Evolutionary conservation across 64 coral and sea anemone species (phyloP), one percentile per base, ranked within the genome.

Genomic region (Stichodactyla helianthus): DNA sequence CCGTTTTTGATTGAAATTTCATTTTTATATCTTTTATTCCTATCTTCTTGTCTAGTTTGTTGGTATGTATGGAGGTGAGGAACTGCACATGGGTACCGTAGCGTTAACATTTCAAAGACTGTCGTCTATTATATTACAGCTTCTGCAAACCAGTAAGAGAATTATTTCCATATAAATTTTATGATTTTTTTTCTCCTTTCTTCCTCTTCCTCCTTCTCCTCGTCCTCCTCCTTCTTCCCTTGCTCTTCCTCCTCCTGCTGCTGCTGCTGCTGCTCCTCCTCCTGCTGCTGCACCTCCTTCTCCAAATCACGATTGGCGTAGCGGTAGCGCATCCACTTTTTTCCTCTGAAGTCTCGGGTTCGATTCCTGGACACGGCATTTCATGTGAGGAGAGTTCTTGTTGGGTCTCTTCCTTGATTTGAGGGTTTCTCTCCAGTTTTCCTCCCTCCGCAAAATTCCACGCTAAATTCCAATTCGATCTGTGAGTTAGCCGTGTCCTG

Each of bases 11-110:
- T 63, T 63, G 60, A 18, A 2, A 4, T 63, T 62, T 65, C 56
- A 59, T 59, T 65, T 18, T 65, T 65, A 13, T 31, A 20, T 20
- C 5, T 58, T 10, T 18, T 68, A 23, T 31, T 55, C 44, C n/a
- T 19, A 55, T 18, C 2, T 74, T 74, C 25, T 6, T 74, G 10
- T 74, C 15, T 74, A 95, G 94, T 90, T 95, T 10, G 88, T 92
- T n/a, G 90, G 94, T 1, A 95, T 95, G 94, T 95, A 95, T 25
- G 91, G 87, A 16, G 85, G 88, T 15, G 84, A 89, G 68, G 82
- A 86, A 11, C 53, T 26, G 16, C 94, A 95, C 82, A 70, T 86
- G 27, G 82, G 77, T 17, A 82, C 91, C 44, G 79, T 95, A 2
- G 50, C 87, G 14, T 51, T 62, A 22, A 50, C 91, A 54, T 95